Conservation (phyloP, 2,113 vertebrate genomes). For the Anoplopoma fimbria region DNA sequence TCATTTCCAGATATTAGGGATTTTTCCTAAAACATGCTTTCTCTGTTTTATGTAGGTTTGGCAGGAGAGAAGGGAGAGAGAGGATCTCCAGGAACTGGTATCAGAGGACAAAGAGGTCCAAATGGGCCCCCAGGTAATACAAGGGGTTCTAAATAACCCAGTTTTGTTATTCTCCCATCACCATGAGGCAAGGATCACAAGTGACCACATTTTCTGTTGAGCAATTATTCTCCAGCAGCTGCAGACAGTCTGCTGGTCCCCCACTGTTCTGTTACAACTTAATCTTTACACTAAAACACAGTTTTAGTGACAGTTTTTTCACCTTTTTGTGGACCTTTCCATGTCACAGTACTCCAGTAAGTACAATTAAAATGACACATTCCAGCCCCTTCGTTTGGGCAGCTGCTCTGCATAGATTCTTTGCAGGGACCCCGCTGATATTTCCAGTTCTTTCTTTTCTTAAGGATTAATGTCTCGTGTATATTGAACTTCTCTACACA, state of each 20-base stretch:
- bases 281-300: constrained; percentile 1
- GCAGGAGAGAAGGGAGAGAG: constrained; percentile 97
- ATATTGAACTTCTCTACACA: constrained; percentile 26
- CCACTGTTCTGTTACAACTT: constrained; percentile 10
- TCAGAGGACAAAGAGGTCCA: constrained; percentile 91
- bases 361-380: constrained; percentile 46
- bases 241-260: constrained; percentile 22
- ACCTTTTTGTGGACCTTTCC: constrained; percentile 17
- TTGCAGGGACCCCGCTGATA: constrained; percentile 33
- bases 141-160: neutral
- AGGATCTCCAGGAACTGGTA: constrained; percentile 85
- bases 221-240: constrained; percentile 30
- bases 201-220: neutral
- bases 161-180: neutral
- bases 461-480: constrained; percentile 51
- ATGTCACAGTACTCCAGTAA: constrained; percentile 30
- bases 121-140: constrained; percentile 91
- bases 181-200: neutral
- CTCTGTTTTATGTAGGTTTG: constrained; percentile 81
- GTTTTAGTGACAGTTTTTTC: neutral
- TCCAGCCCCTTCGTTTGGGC: constrained; percentile 35
- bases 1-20: neutral
- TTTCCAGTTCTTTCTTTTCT: constrained; percentile 53
- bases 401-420: constrained; percentile 65
- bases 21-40: neutral